Conservation (phyloP, 2,797 vertebrate species). For the Chiloscyllium punctatum region DNA sequence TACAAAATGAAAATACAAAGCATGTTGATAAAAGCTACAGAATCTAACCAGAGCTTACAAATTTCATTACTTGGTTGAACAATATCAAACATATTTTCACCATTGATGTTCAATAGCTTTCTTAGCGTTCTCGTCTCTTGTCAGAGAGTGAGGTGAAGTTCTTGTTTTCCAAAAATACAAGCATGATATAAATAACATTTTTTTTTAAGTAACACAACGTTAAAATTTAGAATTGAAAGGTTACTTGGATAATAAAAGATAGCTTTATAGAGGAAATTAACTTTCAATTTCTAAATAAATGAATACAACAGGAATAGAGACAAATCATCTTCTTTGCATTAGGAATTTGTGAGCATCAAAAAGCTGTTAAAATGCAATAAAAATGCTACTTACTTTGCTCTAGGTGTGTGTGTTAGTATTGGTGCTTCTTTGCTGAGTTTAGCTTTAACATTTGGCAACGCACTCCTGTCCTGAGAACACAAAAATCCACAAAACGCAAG, state of each 20-base stretch:
- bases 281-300: conserved; percentile 12
- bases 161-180: no score
- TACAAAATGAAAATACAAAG: background rate
- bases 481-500: conserved; percentile 41
- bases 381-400: conserved; percentile 65
- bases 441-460: conserved; percentile 64
- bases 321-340: background rate
- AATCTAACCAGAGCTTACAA: background rate
- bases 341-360: background rate
- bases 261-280: background rate
- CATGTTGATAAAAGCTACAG: background rate
- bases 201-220: background rate
- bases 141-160: background rate
- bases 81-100: background rate
- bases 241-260: background rate
- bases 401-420: conserved; percentile 65
- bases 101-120: background rate
- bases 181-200: background rate
- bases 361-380: background rate
- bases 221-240: background rate
- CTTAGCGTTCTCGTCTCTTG: background rate
- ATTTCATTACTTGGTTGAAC: background rate
- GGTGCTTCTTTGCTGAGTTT: conserved; percentile 66
- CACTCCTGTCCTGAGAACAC: conserved; percentile 85
- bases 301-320: background rate